Base-by-base conservation (phyloP, 2,113 vertebrate genomes). In the Eulemur macaco region DNA sequence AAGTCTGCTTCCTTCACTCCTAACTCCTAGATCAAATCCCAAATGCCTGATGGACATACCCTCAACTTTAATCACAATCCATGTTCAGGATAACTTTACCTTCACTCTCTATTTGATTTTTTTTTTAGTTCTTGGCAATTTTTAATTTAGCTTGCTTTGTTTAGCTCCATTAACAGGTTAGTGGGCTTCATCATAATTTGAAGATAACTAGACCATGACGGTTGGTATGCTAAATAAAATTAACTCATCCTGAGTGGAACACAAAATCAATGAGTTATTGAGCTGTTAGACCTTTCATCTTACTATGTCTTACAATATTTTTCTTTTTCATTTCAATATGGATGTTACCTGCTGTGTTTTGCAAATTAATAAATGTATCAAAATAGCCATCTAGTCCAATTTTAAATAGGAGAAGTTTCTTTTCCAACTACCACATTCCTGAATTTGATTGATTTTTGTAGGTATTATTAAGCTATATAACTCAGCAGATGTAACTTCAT, bases 191-290 rank as follows among this genome's bases (percentile, higher is more conserved):
- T 86, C 56, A 88, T 71, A 84, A 80, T 92, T 92, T 94, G 52
- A 58, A 20, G 11, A 52, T 92, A 83, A 74, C 39, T 90, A 63
- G 60, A 92, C 63, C 23, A 31, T 69, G 81, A 60, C 71, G 86
- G 6, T 83, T 86, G 47, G 1, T 77, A 25, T 82, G 18, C 52
- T 77, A 96, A 95, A 91, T 88, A 92, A 91, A 85, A 42, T 89
- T 89, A 69, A 42, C 5, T 89, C 78, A 52, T 58, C 4, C 54
- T 68, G 52, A 92, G 42, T 68, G 3, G 17, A 80, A 89, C 42
- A 89, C 63, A 88, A 45, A 97, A 81, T 85, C n/a, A 91, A n/a
- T 76, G 34, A 39, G 27, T 81, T 92, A 84, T 69, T 83, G 56
- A 69, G 18, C 56, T 78, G 1, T 85, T 81, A 80, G 21, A 82